Evolutionary conservation across 1,140 invertebrate genomes (phyloP).

Genomic region (Globodera ellingtonae): DNA sequence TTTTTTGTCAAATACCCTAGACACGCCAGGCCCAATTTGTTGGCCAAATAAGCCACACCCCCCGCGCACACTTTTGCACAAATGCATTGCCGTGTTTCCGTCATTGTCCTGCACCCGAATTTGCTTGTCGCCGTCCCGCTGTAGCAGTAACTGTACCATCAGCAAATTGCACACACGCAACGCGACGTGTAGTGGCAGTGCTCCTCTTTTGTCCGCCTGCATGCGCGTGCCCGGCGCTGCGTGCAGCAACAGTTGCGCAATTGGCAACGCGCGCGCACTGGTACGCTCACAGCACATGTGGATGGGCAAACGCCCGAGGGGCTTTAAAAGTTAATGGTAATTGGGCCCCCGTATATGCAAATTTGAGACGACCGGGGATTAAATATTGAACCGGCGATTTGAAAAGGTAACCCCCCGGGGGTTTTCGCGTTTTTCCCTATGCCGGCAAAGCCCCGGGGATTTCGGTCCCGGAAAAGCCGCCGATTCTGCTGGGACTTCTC

Average conservation of each 20-base stretch:
- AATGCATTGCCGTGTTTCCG: slow-evolving; percentile 59
- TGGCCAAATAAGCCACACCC: neutral
- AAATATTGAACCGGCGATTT: neutral
- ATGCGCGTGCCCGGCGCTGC: slow-evolving; percentile 41
- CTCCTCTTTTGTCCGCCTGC: slow-evolving; percentile 41
- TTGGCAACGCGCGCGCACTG: slow-evolving; percentile 37
- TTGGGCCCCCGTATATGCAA: neutral
- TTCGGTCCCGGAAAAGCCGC: neutral
- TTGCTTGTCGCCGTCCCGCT: slow-evolving; percentile 45
- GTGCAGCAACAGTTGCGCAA: slow-evolving; percentile 53
- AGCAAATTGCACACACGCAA: slow-evolving; percentile 51
- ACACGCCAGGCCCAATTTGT: neutral
- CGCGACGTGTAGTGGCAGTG: slow-evolving; percentile 59
- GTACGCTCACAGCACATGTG: slow-evolving; percentile 53
- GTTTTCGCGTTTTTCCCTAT: slow-evolving; percentile 15
- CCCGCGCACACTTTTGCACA: slow-evolving; percentile 36
- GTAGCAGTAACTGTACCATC: slow-evolving; percentile 50
- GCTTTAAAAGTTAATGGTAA: slow-evolving; percentile 39
- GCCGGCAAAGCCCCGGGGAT: neutral
- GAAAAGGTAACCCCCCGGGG: neutral
- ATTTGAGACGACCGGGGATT: neutral
- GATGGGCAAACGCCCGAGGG: slow-evolving; percentile 47
- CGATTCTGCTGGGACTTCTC: neutral
- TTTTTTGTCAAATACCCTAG: too few species aligned
- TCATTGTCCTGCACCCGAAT: slow-evolving; percentile 47